Percentiles rank a stretch among this genome's conserved stretches.
Conservation (phyloP, 2,113 vertebrate genomes). For the Motacilla alba region DNA sequence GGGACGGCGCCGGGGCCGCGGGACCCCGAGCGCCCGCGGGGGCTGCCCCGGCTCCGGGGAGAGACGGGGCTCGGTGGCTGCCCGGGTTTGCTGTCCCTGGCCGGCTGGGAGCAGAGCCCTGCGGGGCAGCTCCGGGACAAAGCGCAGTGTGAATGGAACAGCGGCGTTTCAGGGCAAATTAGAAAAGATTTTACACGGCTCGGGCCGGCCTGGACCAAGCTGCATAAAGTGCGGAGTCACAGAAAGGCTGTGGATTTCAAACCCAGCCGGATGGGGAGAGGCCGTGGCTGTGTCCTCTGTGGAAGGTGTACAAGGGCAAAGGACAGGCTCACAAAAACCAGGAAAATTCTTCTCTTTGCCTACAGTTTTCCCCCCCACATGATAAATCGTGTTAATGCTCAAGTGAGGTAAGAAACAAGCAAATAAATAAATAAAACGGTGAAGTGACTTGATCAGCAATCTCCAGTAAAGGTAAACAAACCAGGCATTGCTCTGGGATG, state of each 20-base stretch:
- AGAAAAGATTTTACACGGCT: neutral
- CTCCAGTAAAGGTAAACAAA: conserved; percentile 20
- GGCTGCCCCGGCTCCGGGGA: neutral
- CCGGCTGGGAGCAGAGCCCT: rapidly evolving
- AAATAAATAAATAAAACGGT: neutral
- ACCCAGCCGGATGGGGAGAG: neutral
- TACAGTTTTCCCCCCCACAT: neutral
- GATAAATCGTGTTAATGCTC: neutral
- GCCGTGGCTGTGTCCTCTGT: rapidly evolving
- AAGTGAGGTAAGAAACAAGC: neutral
- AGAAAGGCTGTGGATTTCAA: neutral
- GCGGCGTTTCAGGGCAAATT: rapidly evolving
- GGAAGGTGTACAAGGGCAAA: neutral
- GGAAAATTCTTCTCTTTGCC: neutral
- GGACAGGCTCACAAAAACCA: neutral
- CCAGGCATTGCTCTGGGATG: neutral
- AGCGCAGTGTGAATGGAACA: rapidly evolving
- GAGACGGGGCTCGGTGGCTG: rapidly evolving
- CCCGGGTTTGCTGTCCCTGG: rapidly evolving
- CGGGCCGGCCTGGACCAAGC: neutral
- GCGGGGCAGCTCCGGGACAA: too few relatives aligned
- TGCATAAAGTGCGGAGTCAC: neutral
- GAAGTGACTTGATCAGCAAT: neutral
- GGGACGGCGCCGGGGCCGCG: neutral
- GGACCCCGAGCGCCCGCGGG: rapidly evolving